These are phyloP conservation scores for Fragum sueziense DNA, from an alignment of 2,888 invertebrate genomes.

Conservation along the genomic window DNA sequence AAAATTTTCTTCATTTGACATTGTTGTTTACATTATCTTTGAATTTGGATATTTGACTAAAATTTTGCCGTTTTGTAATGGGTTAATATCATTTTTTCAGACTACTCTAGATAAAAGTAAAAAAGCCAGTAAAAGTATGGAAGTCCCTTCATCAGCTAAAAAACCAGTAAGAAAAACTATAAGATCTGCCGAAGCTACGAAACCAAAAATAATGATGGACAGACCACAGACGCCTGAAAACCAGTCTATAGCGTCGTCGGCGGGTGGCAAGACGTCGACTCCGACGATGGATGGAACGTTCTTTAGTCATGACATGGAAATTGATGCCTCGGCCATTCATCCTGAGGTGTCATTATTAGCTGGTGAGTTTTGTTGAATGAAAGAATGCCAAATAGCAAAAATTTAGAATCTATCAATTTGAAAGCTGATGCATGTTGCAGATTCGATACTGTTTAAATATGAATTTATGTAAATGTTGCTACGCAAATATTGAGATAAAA, in stretches of 20 bases:
- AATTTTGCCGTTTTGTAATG: background rate
- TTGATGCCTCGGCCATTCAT: conserved; percentile 75
- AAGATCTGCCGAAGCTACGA: background rate
- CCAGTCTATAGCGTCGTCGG: conserved; percentile 50
- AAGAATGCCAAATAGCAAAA: too few relatives aligned
- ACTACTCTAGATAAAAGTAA: conserved; percentile 38
- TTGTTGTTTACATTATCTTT: too few relatives aligned
- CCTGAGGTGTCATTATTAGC: conserved; percentile 65
- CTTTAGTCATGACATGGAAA: conserved; percentile 68
- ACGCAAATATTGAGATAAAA: too few relatives aligned
- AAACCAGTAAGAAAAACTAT: conserved; percentile 32
- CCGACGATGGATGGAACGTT: conserved; percentile 70
- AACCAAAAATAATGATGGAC: background rate
- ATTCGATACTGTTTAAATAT: too few relatives aligned
- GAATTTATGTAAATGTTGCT: too few relatives aligned
- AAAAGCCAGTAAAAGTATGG: conserved; percentile 51
- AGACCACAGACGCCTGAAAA: conserved; percentile 59
- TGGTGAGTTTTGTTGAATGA: background rate
- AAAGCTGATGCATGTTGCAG: too few relatives aligned
- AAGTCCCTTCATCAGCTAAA: conserved; percentile 29
- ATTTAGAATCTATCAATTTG: too few relatives aligned
- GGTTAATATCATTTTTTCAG: conserved; percentile 25
- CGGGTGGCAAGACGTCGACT: conserved; percentile 71
- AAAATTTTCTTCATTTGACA: too few relatives aligned
- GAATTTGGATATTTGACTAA: too few relatives aligned